A percentile compares a stretch with the other conserved stretches of the same genome.
Evolutionary conservation across 2,797 vertebrate species (phyloP).

Genomic region (Acropternis orthonyx): DNA sequence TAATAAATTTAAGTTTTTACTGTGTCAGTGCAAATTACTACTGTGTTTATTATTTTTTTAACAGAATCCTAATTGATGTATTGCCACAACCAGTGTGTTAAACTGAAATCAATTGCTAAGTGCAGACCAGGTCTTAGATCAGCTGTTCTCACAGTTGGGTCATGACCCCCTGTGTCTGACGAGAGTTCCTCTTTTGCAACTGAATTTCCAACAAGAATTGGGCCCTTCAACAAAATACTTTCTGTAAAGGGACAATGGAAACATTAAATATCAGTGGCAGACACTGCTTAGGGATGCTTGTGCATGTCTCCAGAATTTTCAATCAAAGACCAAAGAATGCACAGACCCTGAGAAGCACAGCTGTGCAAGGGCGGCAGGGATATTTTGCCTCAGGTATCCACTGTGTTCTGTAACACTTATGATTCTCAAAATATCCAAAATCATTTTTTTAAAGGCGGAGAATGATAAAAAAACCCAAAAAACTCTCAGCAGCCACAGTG

Average conservation of each 20-base stretch:
- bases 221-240: neutral
- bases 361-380: neutral
- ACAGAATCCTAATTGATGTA: neutral
- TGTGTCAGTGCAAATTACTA: neutral
- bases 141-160: neutral
- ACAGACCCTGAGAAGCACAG: neutral
- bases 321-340: neutral
- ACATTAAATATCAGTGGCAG: neutral
- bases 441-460: neutral
- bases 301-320: rapidly evolving
- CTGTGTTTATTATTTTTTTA: neutral
- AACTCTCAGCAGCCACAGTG: neutral
- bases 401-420: neutral
- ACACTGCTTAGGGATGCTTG: neutral
- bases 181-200: neutral
- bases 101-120: neutral
- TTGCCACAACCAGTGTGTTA: neutral
- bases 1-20: neutral
- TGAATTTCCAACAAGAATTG: constrained; percentile 8
- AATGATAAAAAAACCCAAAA: neutral
- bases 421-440: neutral
- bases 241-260: neutral
- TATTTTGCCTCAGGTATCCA: neutral
- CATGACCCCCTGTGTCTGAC: neutral
- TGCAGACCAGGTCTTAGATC: neutral